Evolutionary conservation across 2,113 vertebrate species (phyloP).

Genomic region (Mesoclemmys tuberculata): DNA sequence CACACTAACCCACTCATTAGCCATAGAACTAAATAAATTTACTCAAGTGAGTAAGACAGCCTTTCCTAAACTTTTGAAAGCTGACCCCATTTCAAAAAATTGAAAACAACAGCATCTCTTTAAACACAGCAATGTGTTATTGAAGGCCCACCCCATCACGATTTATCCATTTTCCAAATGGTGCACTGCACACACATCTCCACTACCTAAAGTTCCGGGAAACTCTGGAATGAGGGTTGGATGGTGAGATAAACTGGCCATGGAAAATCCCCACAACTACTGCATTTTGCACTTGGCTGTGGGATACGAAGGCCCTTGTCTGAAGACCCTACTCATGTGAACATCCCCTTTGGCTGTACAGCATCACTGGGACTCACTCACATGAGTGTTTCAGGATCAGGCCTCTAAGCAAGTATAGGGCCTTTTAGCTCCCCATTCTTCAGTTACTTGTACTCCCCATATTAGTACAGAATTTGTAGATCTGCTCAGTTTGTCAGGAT

Average conservation of each 20-base stretch:
- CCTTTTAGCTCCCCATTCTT: neutral
- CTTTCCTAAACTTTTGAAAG: neutral
- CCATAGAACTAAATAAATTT: neutral
- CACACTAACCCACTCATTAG: neutral
- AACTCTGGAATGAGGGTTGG: neutral
- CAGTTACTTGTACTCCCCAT: too few relatives aligned
- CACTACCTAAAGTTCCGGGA: neutral
- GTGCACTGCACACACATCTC: neutral
- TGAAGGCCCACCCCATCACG: neutral
- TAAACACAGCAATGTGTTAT: neutral
- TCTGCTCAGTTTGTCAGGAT: neutral
- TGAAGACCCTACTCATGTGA: too few relatives aligned
- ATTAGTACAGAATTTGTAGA: too few relatives aligned
- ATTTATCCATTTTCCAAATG: neutral
- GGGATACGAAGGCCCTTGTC: neutral
- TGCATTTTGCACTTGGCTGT: neutral
- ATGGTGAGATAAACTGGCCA: neutral
- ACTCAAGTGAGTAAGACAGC: neutral
- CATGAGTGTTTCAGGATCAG: neutral
- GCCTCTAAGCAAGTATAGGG: neutral
- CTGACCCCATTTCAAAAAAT: fast-evolving
- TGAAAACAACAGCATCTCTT: neutral
- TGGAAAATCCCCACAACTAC: too few relatives aligned
- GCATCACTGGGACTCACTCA: neutral
- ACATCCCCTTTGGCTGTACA: neutral